Evolutionary conservation across 2,888 invertebrate genomes (phyloP), one percentile per base, ranked within the genome.

Genomic region (Coecobrya sp.): DNA sequence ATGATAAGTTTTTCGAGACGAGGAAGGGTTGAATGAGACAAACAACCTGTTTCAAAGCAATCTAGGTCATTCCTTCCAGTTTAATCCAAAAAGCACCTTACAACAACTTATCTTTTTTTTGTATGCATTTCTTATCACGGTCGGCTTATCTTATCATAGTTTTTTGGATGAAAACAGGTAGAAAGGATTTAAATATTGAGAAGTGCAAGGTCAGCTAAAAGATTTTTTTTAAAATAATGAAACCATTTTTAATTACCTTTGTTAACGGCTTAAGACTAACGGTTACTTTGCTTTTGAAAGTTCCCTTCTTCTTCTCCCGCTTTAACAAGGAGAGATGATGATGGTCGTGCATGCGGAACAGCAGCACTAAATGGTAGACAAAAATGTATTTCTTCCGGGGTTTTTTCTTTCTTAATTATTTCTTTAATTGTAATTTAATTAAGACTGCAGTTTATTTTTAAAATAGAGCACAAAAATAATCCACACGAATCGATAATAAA

Each of bases 291-390:
- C 4, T 25, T 65, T 25, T 25, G 25, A 25, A 25, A 25, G 4
- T 25, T 8, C 10, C 11, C 27, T 65, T 25, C 62, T 65, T 65
- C 62, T 16, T 65, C 62, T 65, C 62, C 27, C 4, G 30, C 25
- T 25, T 22, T 22, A 65, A 4, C 25, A 19, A 36, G 36, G 19
- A 8, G 27, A 11, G 79, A 52, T 3, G 5, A 55, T 30, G 27
- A 59, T 79, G 55, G 22, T 45, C 19, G 86, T 79, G 82, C 91
- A 55, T 86, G 86, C 91, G 52, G 59, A 65, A 52, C 73, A 91
- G 91, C 91, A 91, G 87, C 91, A 91, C 91, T 91, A 82, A n/a
- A 86, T 86, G 91, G 87, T 30, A 70, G 10, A 2, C 27, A 52
- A n/a, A 45, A 19, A 79, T 30, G 11, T 16, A 55, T 73, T 52